Evolutionary conservation across 2,113 vertebrate genomes (phyloP), one percentile per base, ranked within the genome.

Genomic region (Motacilla tschutschensis): DNA sequence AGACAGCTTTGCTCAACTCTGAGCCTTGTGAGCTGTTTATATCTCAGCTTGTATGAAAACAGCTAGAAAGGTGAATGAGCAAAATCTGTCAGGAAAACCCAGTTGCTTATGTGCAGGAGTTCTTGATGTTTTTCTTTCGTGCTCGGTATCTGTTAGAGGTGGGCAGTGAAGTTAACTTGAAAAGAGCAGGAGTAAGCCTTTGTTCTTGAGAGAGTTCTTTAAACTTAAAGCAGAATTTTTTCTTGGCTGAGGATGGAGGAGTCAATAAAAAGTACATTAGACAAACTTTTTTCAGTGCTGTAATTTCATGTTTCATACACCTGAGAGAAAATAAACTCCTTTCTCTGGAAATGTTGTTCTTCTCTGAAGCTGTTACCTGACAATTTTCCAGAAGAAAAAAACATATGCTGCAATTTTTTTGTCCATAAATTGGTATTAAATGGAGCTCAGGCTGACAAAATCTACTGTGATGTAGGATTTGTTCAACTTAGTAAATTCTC

Each of bases 131-230:
- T 83, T 77, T 40, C 66, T 91, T 95, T 59, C 12, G 35, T 80
- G 19, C 41, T 48, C 2, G 0, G 33, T 71, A 7, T 85, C 78
- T 90, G 17, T 60, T 88, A 69, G 46, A 87, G 76, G 58, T 79
- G 74, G 85, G 60, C 47, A 86, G 55, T 73, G 82, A 81, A 91
- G 70, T 83, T 87, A 62, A 65, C 80, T 86, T 90, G 78, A 75
- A 74, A 94, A 66, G 76, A 83, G 18, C 47, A 65, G 40, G 70
- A 83, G 46, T 65, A 55, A 90, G 38, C 33, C 79, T 88, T 85
- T 69, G 73, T 95, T 92, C 72, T 75, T 83, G 91, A 90, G 89
- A 55, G 62, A 91, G n/a, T 64, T 62, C 83, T 94, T 91, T 89
- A 90, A 93, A 87, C 36, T 50, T 87, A 11, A 90, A 90, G 55